Base-by-base conservation (phyloP, 2,888 invertebrate genomes). In the Buathra laborator region DNA sequence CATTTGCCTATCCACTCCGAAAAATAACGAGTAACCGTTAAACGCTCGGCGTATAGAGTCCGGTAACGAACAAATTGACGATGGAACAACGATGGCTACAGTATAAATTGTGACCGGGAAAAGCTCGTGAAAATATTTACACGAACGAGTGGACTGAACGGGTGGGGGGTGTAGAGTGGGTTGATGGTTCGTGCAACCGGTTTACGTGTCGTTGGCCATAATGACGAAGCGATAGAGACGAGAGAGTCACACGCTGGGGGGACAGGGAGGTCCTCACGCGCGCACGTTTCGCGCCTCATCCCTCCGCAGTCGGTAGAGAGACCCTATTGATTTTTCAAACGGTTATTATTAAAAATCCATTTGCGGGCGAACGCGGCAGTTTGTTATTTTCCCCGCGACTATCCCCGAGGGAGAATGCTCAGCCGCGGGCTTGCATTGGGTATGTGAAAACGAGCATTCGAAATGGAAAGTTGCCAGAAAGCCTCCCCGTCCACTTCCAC, bases 181-280 rank as follows among this genome's bases (percentile, higher is more conserved):
- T 77, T 66, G 80, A 68, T 72, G 66, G 70, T 44, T 56, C 62
- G 62, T 62, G 62, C 62, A 62, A 24, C 51, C 68, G 79, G 83
- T 83, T 86, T 74, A 83, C 83, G 83, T 86, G 81, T 77, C 75
- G 74, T 76, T 81, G 77, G 84, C 76, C 87, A 84, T 90, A 90
- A 90, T 90, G 89, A 89, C 87, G 86, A 88, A 87, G 87, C 87
- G 87, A 90, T 89, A 85, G 86, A 88, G 88, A 83, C 76, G 70
- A 75, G 67, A 80, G 56, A 80, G 56, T 80, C 46, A 81, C 75
- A 80, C 24, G 70, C 68, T 29, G 46, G 24, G 16, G 66, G 53
- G 44, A 53, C 46, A 32, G 53, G 29, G 74, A 43, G 46, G 66
- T n/a, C 74, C 72, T 71, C 59, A 29, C 62, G 24, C 32, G 29